phyloP scores from a whole-genome alignment of 2,797 vertebrate species.

The Pteropus rufus region DNA sequence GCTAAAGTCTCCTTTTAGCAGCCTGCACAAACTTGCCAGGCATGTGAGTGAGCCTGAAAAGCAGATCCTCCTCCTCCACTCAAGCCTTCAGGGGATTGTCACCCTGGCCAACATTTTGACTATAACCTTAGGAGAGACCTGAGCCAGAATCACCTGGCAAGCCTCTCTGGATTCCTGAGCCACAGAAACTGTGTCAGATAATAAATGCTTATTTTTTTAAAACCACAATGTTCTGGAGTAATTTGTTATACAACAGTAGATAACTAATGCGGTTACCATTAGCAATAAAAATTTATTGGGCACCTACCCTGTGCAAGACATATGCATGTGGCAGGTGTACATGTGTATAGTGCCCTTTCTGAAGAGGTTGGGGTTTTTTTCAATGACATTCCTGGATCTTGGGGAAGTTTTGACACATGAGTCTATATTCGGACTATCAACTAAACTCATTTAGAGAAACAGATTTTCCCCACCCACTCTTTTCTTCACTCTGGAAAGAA shows the following conservation, averaged over 20 bases:
- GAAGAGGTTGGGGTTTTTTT: background rate
- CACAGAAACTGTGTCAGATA: background rate
- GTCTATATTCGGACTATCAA: background rate
- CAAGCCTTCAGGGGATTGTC: background rate
- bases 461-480: conserved; percentile 4
- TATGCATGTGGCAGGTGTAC: fast-evolving
- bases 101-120: background rate
- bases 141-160: background rate
- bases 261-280: background rate
- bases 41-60: background rate
- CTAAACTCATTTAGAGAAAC: background rate
- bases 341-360: background rate
- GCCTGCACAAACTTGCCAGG: background rate
- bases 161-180: background rate
- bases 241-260: background rate
- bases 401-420: background rate
- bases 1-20: background rate
- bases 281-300: background rate
- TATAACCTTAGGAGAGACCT: background rate
- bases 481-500: conserved; percentile 26
- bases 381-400: background rate
- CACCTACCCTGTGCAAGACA: background rate
- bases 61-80: background rate
- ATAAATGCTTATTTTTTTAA: background rate
- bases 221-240: background rate